Conservation (phyloP, 2,113 vertebrate genomes). For the Pheucticus melanocephalus region DNA sequence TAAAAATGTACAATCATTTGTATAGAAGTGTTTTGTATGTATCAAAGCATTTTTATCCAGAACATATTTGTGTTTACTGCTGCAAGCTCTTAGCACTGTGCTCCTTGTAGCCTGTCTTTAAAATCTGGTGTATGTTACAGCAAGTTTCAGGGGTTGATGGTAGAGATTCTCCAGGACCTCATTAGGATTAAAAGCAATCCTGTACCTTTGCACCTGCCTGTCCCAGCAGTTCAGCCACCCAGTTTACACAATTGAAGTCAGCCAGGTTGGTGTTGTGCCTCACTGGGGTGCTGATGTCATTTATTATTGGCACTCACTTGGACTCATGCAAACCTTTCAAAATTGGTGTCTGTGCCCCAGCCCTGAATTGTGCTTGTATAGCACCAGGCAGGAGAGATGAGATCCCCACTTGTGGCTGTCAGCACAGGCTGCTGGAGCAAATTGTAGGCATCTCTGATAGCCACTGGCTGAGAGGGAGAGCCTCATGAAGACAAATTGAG, state of each 20-base stretch:
- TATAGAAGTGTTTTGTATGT: neutral
- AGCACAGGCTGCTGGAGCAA: neutral
- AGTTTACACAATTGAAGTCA: neutral
- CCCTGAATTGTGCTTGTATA: neutral
- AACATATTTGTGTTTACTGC: neutral
- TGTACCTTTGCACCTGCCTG: neutral
- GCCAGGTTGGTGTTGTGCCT: neutral
- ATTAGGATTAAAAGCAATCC: neutral
- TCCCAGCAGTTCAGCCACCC: neutral
- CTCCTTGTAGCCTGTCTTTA: neutral
- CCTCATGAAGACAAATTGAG: neutral
- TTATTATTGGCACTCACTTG: neutral
- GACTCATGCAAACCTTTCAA: neutral
- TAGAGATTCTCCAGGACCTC: neutral
- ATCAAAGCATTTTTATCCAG: neutral
- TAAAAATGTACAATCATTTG: neutral
- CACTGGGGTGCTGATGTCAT: rapidly evolving
- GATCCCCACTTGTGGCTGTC: neutral
- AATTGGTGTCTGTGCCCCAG: neutral
- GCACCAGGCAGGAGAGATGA: rapidly evolving
- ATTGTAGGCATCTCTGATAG: neutral
- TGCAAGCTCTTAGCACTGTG: neutral
- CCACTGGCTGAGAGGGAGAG: neutral
- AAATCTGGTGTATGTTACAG: neutral
- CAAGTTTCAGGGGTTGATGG: neutral